Evolutionary conservation across 2,888 invertebrate genomes (phyloP).

Genomic region (Drosophila limbata): DNA sequence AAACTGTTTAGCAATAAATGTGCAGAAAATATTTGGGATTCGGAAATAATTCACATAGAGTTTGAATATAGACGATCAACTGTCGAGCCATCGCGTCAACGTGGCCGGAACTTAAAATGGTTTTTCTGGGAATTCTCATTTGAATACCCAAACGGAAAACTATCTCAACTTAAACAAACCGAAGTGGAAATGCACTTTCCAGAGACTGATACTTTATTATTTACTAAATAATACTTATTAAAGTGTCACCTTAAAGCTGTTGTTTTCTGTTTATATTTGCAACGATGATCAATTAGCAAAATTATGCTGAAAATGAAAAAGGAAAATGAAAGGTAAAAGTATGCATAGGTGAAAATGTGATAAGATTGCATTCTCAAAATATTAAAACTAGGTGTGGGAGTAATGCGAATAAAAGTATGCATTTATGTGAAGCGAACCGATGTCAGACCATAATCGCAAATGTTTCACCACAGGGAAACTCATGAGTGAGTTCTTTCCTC

Average conservation of each 20-base stretch:
- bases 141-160: slow-evolving; percentile 65
- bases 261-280: neutral
- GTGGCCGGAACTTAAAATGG: slow-evolving; percentile 70
- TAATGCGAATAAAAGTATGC: slow-evolving; percentile 20
- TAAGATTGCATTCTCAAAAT: slow-evolving; percentile 16
- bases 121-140: slow-evolving; percentile 68
- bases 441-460: slow-evolving; percentile 67
- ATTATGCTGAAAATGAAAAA: neutral
- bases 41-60: slow-evolving; percentile 68
- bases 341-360: slow-evolving; percentile 30
- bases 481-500: slow-evolving; percentile 25
- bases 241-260: neutral
- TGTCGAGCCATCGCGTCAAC: slow-evolving; percentile 18
- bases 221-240: neutral
- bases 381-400: neutral
- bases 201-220: neutral
- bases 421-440: slow-evolving; percentile 28
- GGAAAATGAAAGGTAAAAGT: neutral
- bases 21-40: slow-evolving; percentile 54
- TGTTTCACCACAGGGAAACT: slow-evolving; percentile 64
- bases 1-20: slow-evolving; percentile 67
- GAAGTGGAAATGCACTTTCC: slow-evolving; percentile 38
- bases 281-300: neutral
- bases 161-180: neutral
- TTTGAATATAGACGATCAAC: slow-evolving; percentile 38